These are phyloP conservation scores for Pachyrhynchus sulphureomaculatus DNA, from an alignment of 1,140 invertebrate species.

Conservation along the genomic window DNA sequence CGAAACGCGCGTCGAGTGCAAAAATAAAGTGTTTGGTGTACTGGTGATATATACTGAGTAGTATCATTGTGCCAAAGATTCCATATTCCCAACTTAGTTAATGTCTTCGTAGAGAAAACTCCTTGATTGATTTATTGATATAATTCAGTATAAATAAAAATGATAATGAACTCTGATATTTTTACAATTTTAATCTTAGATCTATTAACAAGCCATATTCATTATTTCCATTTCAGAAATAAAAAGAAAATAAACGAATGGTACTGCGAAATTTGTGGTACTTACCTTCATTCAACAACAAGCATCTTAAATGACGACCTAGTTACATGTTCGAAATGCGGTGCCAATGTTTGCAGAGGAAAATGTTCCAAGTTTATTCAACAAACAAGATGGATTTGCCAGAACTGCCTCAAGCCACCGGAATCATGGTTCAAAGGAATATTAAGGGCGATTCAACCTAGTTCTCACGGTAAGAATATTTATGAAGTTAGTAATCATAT, in stretches of 20 bases:
- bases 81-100: too few species aligned
- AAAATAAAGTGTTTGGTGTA: too few species aligned
- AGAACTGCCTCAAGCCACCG: conserved; percentile 37
- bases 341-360: conserved; percentile 38
- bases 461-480: conserved; percentile 5
- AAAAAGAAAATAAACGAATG: conserved; percentile 35
- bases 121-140: too few species aligned
- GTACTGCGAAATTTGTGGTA: conserved; percentile 48
- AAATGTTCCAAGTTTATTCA: conserved; percentile 40
- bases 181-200: too few species aligned
- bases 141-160: too few species aligned
- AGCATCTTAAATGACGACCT: conserved; percentile 40
- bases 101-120: too few species aligned
- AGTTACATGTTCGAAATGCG: conserved; percentile 46
- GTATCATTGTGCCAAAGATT: too few species aligned
- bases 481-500: not conserved
- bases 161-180: too few species aligned
- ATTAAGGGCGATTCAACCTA: conserved; percentile 38
- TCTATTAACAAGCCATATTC: too few species aligned
- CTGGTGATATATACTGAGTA: too few species aligned
- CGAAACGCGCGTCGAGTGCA: too few species aligned
- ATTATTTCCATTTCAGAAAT: conserved; percentile 38
- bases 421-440: conserved; percentile 43
- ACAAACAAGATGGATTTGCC: conserved; percentile 40
- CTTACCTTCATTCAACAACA: conserved; percentile 39